Conservation (phyloP, 2,888 invertebrate species). For the Rhabditophanes sp. region DNA sequence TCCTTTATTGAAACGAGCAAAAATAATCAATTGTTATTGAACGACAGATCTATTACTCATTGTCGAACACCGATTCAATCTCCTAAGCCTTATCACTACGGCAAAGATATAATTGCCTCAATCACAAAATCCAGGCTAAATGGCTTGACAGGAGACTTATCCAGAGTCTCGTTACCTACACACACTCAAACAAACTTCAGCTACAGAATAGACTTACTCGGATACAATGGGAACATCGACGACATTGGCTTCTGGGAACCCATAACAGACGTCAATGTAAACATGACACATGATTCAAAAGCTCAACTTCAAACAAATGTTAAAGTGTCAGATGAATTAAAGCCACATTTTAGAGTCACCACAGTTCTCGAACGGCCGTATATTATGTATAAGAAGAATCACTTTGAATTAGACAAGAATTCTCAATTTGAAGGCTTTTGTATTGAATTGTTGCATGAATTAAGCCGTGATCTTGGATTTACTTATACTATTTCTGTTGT, state of each 20-base stretch:
- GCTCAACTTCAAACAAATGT: conserved; percentile 39
- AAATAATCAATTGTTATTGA: conserved; percentile 10
- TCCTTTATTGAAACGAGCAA: conserved; percentile 10
- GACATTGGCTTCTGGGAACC: conserved; percentile 43
- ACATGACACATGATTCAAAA: conserved; percentile 34
- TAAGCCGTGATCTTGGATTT: conserved; percentile 41
- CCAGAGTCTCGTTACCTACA: conserved; percentile 9
- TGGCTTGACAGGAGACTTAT: conserved; percentile 15
- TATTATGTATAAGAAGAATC: conserved; percentile 45
- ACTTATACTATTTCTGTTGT: conserved; percentile 45
- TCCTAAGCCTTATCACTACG: conserved; percentile 27
- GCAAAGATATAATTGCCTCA: conserved; percentile 16
- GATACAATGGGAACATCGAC: conserved; percentile 34
- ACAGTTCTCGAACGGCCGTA: conserved; percentile 47
- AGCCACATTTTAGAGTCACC: conserved; percentile 45
- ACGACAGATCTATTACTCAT: conserved; percentile 16
- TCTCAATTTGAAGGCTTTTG: conserved; percentile 64
- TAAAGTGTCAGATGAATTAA: conserved; percentile 41
- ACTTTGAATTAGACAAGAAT: conserved; percentile 48
- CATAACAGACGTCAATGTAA: conserved; percentile 33
- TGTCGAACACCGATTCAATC: conserved; percentile 24
- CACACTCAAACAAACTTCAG: conserved; percentile 28
- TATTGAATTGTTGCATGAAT: conserved; percentile 56
- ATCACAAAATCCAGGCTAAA: conserved; percentile 13
- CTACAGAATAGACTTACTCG: conserved; percentile 38